Percentiles rank a stretch among this genome's conserved stretches.
phyloP scores from a whole-genome alignment of 92 coral and sea anemone genomes.

The Porites rus region DNA sequence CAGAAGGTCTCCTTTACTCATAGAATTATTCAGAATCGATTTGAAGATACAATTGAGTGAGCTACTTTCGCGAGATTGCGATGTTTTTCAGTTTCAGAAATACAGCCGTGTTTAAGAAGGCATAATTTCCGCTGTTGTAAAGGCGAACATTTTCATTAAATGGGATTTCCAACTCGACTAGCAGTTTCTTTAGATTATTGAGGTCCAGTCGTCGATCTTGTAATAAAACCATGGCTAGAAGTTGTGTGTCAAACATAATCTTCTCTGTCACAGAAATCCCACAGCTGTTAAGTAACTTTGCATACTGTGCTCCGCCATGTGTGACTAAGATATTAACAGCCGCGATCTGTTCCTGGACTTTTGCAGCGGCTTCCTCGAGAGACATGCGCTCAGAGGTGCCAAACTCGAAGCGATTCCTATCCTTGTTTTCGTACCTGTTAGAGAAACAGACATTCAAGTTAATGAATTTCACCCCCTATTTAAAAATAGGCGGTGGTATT shows the following conservation, averaged over 20 bases:
- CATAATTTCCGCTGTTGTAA: slow-evolving; percentile 74
- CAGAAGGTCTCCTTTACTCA: too few relatives aligned
- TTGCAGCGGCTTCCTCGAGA: slow-evolving; percentile 68
- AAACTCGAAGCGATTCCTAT: slow-evolving; percentile 54
- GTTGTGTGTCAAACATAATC: slow-evolving; percentile 70
- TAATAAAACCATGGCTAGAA: slow-evolving; percentile 52
- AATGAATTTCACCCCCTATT: neutral
- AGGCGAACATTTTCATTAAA: slow-evolving; percentile 43
- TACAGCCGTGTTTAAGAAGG: slow-evolving; percentile 65
- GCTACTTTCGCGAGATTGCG: too few relatives aligned
- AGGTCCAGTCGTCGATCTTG: slow-evolving; percentile 1
- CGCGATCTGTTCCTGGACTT: slow-evolving; percentile 40
- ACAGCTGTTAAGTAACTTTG: slow-evolving; percentile 25
- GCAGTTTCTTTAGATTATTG: slow-evolving; percentile 50
- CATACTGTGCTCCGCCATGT: slow-evolving; percentile 59
- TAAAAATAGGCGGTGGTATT: neutral
- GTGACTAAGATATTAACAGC: slow-evolving; percentile 53
- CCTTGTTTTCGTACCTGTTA: slow-evolving; percentile 40
- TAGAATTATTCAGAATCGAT: too few relatives aligned
- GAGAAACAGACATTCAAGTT: neutral
- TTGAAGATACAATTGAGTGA: too few relatives aligned
- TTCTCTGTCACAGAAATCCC: slow-evolving; percentile 47
- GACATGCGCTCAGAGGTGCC: slow-evolving; percentile 68
- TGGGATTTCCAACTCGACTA: slow-evolving; percentile 37
- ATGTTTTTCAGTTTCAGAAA: slow-evolving; percentile 10